These are phyloP conservation scores for Ophion obscuratus DNA, from an alignment of 2,888 invertebrate genomes.

Conservation along the genomic window DNA sequence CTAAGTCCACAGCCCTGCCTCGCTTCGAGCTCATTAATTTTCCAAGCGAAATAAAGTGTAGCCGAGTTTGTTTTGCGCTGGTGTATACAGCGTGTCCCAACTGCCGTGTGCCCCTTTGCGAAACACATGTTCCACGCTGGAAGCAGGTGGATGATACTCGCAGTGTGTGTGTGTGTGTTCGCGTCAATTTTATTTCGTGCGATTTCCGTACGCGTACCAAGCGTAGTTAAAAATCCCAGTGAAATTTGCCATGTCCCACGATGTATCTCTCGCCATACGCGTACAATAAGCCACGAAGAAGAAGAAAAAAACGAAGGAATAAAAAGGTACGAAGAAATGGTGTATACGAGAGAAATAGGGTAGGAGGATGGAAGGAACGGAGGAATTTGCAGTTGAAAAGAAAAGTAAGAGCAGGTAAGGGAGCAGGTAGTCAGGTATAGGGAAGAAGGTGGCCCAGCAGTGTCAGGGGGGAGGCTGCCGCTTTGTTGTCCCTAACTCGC, in stretches of 20 bases:
- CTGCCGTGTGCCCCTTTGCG: neutral
- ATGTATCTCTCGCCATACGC: neutral
- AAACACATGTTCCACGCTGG: neutral
- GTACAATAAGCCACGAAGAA: neutral
- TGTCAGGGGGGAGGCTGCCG: neutral
- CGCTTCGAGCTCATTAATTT: no score
- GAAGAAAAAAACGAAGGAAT: constrained; percentile 9
- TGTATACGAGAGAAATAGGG: constrained; percentile 25
- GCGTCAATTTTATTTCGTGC: neutral
- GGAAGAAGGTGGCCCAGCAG: constrained; percentile 18
- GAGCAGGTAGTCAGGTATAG: constrained; percentile 45
- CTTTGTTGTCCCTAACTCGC: constrained; percentile 41
- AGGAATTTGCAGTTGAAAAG: constrained; percentile 56
- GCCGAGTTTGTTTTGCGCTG: no score
- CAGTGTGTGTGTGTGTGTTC: neutral
- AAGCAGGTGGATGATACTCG: neutral
- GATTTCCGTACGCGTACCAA: neutral
- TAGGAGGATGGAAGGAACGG: constrained; percentile 41
- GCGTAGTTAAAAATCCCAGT: neutral
- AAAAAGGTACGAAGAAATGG: neutral
- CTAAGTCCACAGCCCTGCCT: no score
- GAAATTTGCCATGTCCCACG: neutral
- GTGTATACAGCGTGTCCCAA: no score
- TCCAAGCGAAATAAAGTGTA: no score
- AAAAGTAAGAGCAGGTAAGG: constrained; percentile 53